These are phyloP conservation scores for Caenorhabditis inopinata DNA, from an alignment of 1,140 invertebrate genomes.

Conservation along the genomic window DNA sequence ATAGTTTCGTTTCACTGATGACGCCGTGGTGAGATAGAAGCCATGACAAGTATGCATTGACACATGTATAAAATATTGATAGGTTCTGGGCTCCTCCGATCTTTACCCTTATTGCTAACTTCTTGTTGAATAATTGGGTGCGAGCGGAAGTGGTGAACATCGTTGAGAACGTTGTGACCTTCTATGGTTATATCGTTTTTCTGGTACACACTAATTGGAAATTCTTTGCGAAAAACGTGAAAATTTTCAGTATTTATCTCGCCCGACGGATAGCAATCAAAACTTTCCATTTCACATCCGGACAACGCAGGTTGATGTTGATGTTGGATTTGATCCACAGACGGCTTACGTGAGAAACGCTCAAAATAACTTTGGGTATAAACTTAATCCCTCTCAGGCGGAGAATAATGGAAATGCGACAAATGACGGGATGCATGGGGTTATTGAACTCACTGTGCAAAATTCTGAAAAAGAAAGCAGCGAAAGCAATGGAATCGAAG, in stretches of 20 bases:
- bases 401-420: not conserved
- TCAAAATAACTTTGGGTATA: not conserved
- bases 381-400: no score
- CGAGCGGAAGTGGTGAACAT: conserved; percentile 82
- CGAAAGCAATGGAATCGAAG: not conserved
- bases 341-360: conserved; percentile 37
- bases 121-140: conserved; percentile 83
- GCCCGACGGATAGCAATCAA: conserved; percentile 78
- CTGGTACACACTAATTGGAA: conserved; percentile 69
- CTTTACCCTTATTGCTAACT: conserved; percentile 79
- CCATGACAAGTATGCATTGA: no score
- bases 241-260: conserved; percentile 74
- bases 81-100: conserved; percentile 78
- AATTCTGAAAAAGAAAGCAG: not conserved
- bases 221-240: no score
- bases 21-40: conserved; percentile 73
- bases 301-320: conserved; percentile 73
- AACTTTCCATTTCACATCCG: conserved; percentile 84
- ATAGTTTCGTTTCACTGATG: conserved; percentile 78
- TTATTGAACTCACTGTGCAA: not conserved
- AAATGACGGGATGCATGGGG: conserved; percentile 12
- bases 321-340: conserved; percentile 41
- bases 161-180: conserved; percentile 76
- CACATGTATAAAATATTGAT: not conserved
- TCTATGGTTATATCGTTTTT: conserved; percentile 80